phyloP scores from a whole-genome alignment of 2,888 invertebrate species.

The Heteromurus nitidus region DNA sequence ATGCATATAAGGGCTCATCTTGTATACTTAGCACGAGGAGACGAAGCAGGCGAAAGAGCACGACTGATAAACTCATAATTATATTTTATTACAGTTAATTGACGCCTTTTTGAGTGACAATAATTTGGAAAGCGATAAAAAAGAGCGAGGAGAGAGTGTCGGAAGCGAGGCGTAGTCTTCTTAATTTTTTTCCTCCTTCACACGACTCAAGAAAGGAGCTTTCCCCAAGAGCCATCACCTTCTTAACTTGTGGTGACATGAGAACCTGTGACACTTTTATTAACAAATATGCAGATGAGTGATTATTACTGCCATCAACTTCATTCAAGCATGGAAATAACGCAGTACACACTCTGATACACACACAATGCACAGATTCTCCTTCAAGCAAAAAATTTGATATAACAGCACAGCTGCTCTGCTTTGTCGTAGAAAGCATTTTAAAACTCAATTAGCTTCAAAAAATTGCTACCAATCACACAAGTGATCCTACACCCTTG shows the following conservation, averaged over 20 bases:
- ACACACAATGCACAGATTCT: no score
- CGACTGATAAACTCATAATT: slow-evolving; percentile 62
- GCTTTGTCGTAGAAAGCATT: slow-evolving; percentile 1
- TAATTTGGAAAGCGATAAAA: slow-evolving; percentile 52
- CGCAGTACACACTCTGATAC: no score
- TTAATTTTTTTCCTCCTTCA: neutral
- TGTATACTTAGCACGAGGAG: neutral
- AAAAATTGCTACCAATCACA: slow-evolving; percentile 40
- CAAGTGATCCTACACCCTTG: slow-evolving; percentile 14
- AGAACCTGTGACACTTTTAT: slow-evolving; percentile 62
- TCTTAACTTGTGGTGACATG: slow-evolving; percentile 36
- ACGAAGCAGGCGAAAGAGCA: neutral
- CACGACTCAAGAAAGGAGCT: neutral
- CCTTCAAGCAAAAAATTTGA: no score
- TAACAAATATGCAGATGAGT: slow-evolving; percentile 64
- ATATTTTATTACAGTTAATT: slow-evolving; percentile 59
- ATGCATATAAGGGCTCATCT: neutral
- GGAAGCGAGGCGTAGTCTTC: neutral
- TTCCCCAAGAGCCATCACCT: slow-evolving; percentile 8
- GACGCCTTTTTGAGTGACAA: slow-evolving; percentile 62
- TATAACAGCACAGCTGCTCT: slow-evolving; percentile 15
- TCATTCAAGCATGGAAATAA: slow-evolving; percentile 21
- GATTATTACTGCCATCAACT: slow-evolving; percentile 56
- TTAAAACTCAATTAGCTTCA: slow-evolving; percentile 62
- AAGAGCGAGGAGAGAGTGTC: slow-evolving; percentile 7